Evolutionary conservation across 2,888 invertebrate species (phyloP).

Genomic region (Pachycephus smyrnensis): DNA sequence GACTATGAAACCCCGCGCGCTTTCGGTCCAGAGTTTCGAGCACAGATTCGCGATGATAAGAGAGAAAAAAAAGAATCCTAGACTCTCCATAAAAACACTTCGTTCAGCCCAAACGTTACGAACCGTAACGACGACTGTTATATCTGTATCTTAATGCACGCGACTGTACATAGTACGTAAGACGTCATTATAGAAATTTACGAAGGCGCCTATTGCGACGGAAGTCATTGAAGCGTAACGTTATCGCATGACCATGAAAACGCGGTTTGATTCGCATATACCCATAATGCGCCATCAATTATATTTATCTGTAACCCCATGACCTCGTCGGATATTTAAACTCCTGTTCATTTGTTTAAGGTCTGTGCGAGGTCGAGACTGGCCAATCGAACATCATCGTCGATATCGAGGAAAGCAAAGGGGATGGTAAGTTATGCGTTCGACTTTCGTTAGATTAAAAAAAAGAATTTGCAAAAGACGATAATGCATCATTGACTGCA

Average conservation of each 20-base stretch:
- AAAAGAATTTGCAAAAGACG: too few relatives aligned
- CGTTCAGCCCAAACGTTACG: too few relatives aligned
- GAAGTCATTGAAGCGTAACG: not conserved
- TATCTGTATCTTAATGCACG: too few relatives aligned
- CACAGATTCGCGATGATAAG: too few relatives aligned
- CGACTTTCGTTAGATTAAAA: not conserved
- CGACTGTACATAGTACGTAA: too few relatives aligned
- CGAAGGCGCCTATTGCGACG: not conserved
- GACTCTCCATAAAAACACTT: too few relatives aligned
- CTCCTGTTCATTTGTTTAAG: conserved; percentile 63
- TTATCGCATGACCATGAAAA: not conserved
- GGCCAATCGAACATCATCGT: conserved; percentile 90
- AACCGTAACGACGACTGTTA: too few relatives aligned
- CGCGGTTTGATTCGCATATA: not conserved
- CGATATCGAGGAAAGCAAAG: conserved; percentile 90
- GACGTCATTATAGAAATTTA: not conserved
- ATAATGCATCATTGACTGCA: not conserved
- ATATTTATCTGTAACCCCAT: not conserved
- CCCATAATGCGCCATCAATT: not conserved
- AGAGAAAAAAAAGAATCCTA: too few relatives aligned
- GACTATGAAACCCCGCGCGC: too few relatives aligned
- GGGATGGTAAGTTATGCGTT: conserved; percentile 77
- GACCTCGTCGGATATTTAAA: not conserved
- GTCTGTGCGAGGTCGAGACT: conserved; percentile 86
- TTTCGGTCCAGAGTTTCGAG: too few relatives aligned